phyloP scores from a whole-genome alignment of 2,888 invertebrate genomes.

The Octonoba sinensis region DNA sequence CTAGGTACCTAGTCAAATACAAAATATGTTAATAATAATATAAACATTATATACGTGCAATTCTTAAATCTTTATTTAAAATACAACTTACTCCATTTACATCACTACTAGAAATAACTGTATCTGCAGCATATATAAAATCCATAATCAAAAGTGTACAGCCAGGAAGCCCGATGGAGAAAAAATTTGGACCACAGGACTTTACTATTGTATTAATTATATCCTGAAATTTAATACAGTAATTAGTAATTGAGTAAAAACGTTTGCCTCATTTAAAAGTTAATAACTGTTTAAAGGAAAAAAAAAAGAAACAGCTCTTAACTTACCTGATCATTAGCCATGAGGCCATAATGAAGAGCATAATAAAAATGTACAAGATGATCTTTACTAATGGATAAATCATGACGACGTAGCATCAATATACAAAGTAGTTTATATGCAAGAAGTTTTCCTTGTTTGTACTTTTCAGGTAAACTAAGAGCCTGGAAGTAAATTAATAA shows the following conservation, averaged over 20 bases:
- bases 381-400: constrained; percentile 79
- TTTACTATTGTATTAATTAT: constrained; percentile 83
- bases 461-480: constrained; percentile 80
- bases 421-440: constrained; percentile 88
- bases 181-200: constrained; percentile 84
- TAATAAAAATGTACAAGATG: constrained; percentile 89
- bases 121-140: constrained; percentile 90
- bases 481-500: constrained; percentile 72
- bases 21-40: neutral
- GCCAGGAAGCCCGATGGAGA: constrained; percentile 81
- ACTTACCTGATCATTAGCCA: constrained; percentile 77
- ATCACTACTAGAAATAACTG: constrained; percentile 83
- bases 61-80: neutral
- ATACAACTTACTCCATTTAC: constrained; percentile 66
- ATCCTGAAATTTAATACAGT: constrained; percentile 74
- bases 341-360: constrained; percentile 81
- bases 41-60: neutral
- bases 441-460: constrained; percentile 84
- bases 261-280: too few species aligned
- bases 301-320: neutral
- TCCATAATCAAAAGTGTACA: constrained; percentile 88
- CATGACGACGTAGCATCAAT: constrained; percentile 83
- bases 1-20: constrained; percentile 78
- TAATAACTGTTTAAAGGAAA: neutral
- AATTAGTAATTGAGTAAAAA: neutral